Evolutionary conservation across 2,888 invertebrate genomes (phyloP).

Genomic region (Drosophila kanekoi): DNA sequence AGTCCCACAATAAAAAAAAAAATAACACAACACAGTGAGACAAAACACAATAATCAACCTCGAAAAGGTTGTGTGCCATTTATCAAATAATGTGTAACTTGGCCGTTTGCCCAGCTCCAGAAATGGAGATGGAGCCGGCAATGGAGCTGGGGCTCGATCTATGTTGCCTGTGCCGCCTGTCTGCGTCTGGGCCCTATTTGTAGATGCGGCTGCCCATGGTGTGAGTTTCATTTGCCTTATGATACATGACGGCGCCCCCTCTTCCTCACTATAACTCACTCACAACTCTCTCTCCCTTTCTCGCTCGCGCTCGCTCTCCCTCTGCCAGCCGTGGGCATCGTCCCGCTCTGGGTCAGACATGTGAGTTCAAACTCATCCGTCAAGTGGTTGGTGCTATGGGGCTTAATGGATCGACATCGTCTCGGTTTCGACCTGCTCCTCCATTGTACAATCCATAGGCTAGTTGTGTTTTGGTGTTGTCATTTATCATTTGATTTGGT

Average conservation of each 20-base stretch:
- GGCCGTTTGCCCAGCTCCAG: slow-evolving; percentile 61
- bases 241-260: slow-evolving; percentile 63
- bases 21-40: slow-evolving; percentile 56
- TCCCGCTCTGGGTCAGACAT: slow-evolving; percentile 79
- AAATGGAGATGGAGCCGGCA: slow-evolving; percentile 60
- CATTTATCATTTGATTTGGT: slow-evolving; percentile 83
- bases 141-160: slow-evolving; percentile 21
- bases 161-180: slow-evolving; percentile 34
- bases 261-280: background rate
- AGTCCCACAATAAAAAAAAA: slow-evolving; percentile 60
- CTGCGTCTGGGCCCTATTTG: slow-evolving; percentile 41
- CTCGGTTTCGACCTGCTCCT: slow-evolving; percentile 56
- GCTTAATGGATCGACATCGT: slow-evolving; percentile 79
- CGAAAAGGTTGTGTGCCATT: slow-evolving; percentile 82
- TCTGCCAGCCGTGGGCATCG: slow-evolving; percentile 19
- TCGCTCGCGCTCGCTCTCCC: slow-evolving; percentile 8
- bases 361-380: slow-evolving; percentile 85
- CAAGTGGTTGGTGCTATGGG: slow-evolving; percentile 77
- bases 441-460: slow-evolving; percentile 52
- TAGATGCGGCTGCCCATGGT: slow-evolving; percentile 62
- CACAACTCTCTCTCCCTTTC: slow-evolving; percentile 6
- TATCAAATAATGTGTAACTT: slow-evolving; percentile 80
- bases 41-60: slow-evolving; percentile 83
- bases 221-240: slow-evolving; percentile 74
- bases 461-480: slow-evolving; percentile 81